These are phyloP conservation scores for Trachelipus rathkii DNA, from an alignment of 1,140 invertebrate species.

Conservation along the genomic window DNA sequence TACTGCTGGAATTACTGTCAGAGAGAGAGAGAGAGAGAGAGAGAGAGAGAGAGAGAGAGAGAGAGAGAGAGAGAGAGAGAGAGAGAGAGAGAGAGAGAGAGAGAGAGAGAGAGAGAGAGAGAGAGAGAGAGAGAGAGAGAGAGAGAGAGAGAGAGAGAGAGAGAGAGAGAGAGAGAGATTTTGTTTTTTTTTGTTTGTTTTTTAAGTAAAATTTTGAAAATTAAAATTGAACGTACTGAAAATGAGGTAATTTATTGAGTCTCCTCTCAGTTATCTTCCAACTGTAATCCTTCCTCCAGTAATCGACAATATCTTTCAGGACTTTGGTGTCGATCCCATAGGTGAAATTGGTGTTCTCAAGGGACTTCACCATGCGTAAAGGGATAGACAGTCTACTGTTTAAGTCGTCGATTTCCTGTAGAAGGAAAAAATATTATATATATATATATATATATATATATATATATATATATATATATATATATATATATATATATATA, in stretches of 20 bases:
- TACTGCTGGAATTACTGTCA: no score
- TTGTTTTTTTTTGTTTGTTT: no score
- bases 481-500: no score
- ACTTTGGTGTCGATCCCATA: conserved; percentile 72
- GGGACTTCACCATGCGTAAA: conserved; percentile 51
- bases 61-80: no score
- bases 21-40: no score
- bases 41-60: no score
- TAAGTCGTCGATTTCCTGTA: conserved; percentile 30
- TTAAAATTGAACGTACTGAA: conserved; percentile 48
- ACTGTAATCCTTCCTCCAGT: conserved; percentile 67
- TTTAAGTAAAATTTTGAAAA: no score
- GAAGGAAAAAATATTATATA: no score
- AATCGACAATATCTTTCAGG: conserved; percentile 65
- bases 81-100: not conserved
- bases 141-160: no score
- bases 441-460: no score
- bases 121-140: not conserved
- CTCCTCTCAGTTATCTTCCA: conserved; percentile 64
- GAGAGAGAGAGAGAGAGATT: no score
- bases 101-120: not conserved
- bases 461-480: no score
- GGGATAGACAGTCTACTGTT: conserved; percentile 19
- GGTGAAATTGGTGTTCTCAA: conserved; percentile 65
- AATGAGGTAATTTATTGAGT: conserved; percentile 69